Evolutionary conservation across 2,888 invertebrate species (phyloP).

Genomic region (Erpobdella octoculata): DNA sequence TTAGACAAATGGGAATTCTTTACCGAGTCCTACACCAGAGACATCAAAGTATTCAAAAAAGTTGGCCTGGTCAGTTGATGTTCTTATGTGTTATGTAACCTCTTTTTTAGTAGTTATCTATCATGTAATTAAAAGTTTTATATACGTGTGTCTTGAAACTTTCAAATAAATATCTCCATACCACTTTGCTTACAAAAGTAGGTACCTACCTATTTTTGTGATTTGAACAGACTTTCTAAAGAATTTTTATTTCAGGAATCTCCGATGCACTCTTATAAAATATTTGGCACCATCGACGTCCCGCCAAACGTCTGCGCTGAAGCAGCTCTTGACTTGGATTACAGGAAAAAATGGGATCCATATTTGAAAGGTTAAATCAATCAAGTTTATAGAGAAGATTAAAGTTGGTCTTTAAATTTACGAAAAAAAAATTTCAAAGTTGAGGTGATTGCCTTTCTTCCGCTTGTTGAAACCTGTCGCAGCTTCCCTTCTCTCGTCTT

Average conservation of each 20-base stretch:
- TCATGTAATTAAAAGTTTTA: too few species aligned
- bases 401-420: neutral
- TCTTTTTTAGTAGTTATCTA: too few species aligned
- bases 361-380: slow-evolving; percentile 14
- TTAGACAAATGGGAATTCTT: slow-evolving; percentile 23
- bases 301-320: slow-evolving; percentile 26
- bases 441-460: neutral
- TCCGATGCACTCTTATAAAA: slow-evolving; percentile 22
- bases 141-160: too few species aligned
- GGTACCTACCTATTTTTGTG: too few species aligned
- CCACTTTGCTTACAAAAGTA: too few species aligned
- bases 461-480: too few species aligned
- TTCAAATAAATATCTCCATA: too few species aligned
- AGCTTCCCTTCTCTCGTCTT: too few species aligned
- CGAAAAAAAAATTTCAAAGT: neutral
- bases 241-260: too few species aligned
- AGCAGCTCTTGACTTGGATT: slow-evolving; percentile 20
- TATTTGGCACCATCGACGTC: slow-evolving; percentile 21
- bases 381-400: neutral
- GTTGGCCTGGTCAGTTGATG: neutral
- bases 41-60: slow-evolving; percentile 22
- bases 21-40: slow-evolving; percentile 22
- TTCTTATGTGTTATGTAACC: too few species aligned
- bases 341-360: slow-evolving; percentile 27
- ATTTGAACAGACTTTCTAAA: too few species aligned